These are phyloP conservation scores for Gymnoscelis rufifasciata DNA, from an alignment of 2,888 invertebrate species.

Conservation along the genomic window DNA sequence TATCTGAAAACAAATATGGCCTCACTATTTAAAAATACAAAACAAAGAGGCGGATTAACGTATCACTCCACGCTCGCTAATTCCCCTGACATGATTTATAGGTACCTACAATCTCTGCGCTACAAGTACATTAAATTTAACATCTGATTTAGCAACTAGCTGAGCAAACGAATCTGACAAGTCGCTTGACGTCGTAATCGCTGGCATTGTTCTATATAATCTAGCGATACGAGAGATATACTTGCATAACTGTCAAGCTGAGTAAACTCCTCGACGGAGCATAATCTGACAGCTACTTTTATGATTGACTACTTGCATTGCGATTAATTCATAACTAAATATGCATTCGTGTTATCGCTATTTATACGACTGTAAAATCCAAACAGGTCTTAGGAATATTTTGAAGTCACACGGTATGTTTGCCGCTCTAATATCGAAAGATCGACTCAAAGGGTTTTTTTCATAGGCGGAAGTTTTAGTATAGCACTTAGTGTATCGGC, in stretches of 20 bases:
- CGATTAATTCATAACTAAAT: slow-evolving; percentile 60
- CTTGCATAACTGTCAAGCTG: slow-evolving; percentile 72
- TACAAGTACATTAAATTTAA: slow-evolving; percentile 56
- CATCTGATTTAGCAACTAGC: slow-evolving; percentile 71
- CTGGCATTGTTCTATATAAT: slow-evolving; percentile 73
- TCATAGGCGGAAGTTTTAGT: slow-evolving; percentile 50
- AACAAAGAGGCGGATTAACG: slow-evolving; percentile 76
- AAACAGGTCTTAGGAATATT: slow-evolving; percentile 51
- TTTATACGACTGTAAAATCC: slow-evolving; percentile 60
- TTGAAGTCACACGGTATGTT: slow-evolving; percentile 47
- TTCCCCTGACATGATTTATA: slow-evolving; percentile 72
- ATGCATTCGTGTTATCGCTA: slow-evolving; percentile 50
- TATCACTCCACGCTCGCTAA: slow-evolving; percentile 65
- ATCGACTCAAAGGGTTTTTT: slow-evolving; percentile 29
- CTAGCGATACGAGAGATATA: slow-evolving; percentile 68
- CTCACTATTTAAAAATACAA: slow-evolving; percentile 77
- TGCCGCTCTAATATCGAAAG: slow-evolving; percentile 39
- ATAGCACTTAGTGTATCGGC: slow-evolving; percentile 54
- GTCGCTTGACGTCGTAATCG: slow-evolving; percentile 70
- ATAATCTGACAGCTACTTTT: slow-evolving; percentile 68
- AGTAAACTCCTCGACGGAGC: slow-evolving; percentile 58
- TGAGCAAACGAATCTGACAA: slow-evolving; percentile 58
- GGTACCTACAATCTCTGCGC: slow-evolving; percentile 57
- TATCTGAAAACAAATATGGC: slow-evolving; percentile 77
- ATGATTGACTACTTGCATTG: slow-evolving; percentile 63